These are phyloP conservation scores for Gymnobelideus leadbeateri DNA, from an alignment of 2,113 vertebrate genomes.

Conservation along the genomic window DNA sequence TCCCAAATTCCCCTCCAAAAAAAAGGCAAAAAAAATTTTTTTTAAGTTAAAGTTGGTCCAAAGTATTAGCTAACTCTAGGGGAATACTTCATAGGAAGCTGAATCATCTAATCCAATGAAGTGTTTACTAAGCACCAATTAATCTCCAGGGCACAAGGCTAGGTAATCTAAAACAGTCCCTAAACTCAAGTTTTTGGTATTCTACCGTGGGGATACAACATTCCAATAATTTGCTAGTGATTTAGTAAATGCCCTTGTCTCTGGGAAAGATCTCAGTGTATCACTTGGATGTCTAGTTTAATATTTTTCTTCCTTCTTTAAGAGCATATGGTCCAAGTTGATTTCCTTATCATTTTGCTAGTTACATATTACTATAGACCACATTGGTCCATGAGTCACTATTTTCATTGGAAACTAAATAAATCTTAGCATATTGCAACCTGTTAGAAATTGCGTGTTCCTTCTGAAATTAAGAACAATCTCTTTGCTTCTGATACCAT, in stretches of 20 bases:
- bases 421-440: constrained; percentile 35
- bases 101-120: not conserved
- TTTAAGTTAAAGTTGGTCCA: not conserved
- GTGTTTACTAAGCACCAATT: not conserved
- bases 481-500: constrained; percentile 55
- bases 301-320: constrained; percentile 13
- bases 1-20: too few species aligned
- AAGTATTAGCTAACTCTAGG: not conserved
- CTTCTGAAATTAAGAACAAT: constrained; percentile 47
- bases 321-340: constrained; percentile 15
- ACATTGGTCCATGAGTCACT: constrained; percentile 61
- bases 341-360: constrained; percentile 59
- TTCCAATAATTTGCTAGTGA: not conserved
- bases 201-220: not conserved
- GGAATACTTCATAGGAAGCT: not conserved
- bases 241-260: not conserved
- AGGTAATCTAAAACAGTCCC: not conserved
- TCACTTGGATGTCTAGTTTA: not conserved
- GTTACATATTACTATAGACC: not conserved
- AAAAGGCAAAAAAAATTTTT: too few species aligned
- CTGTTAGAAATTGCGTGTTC: constrained; percentile 57
- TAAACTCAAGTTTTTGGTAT: not conserved
- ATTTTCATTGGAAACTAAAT: constrained; percentile 58
- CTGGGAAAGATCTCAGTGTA: constrained; percentile 22
- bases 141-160: not conserved